Evolutionary conservation across 23 tunicate genomes (phyloP), one percentile per base, ranked within the genome.

Genomic region (Oikopleura dioica): DNA sequence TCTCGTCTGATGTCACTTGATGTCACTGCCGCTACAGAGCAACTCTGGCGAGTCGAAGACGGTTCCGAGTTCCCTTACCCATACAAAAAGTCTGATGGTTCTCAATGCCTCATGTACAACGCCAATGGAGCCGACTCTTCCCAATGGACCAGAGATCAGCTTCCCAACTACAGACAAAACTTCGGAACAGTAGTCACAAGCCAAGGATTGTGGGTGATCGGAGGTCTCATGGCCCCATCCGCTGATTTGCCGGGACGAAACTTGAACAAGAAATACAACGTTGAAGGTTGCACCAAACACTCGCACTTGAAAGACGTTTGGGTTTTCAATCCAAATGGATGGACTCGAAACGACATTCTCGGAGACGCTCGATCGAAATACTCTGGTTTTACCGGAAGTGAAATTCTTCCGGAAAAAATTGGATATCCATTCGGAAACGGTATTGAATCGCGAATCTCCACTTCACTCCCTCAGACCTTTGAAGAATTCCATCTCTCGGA

Each of bases 381-480:
- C 55, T 9, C 16, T 44, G 55, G 55, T 9, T 21, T 44, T 9
- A 44, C 9, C 21, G 55, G 16, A 9, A 21, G 55, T 21, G 55
- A 63, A 12, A 63, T 63, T 16, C 2, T 63, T 31, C 72, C 72
- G 2, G 26, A 63, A 63, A 24, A 28, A 24, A 28, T 28, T 31
- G 72, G 72, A 16, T 63, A 63, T 28, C 29, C 72, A 16, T 63
- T 63, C 26, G 72, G 72, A 24, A 63, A 63, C 55, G 55, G 21
- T 44, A 9, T 9, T 9, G 21, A 44, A 9, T 44, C 55, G 55
- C 9, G 21, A 44, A 44, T 44, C 21, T 9, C 55, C 16, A 9
- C 9, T 9, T 21, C 55, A 9, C 55, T 44, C 21, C 16, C 9
- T 44, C 55, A 44, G 55, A 9, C 55, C 21, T 44, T 44, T 44